Conservation (phyloP, 2,113 vertebrate species). For the Glaucomys volans region DNA sequence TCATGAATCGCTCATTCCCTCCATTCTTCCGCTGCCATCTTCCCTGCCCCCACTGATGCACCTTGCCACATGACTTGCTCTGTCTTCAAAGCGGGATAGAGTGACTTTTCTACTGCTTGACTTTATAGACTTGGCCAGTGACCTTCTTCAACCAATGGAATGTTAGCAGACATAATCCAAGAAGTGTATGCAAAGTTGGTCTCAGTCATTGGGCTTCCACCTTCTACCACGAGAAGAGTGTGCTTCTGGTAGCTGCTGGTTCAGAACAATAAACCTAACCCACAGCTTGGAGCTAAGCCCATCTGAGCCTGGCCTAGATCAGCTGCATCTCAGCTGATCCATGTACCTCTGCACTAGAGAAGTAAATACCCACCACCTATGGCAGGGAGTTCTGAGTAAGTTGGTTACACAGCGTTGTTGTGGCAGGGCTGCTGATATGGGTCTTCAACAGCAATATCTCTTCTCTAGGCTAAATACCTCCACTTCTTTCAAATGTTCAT, state of each 20-base stretch:
- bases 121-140: neutral
- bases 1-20: neutral
- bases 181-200: neutral
- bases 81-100: neutral
- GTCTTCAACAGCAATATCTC: neutral
- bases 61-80: neutral
- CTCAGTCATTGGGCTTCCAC: neutral
- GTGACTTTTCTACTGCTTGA: neutral
- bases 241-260: neutral
- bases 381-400: neutral
- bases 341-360: neutral
- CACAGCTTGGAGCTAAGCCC: neutral
- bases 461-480: neutral
- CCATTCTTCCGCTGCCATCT: neutral
- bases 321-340: neutral
- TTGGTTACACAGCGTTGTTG: neutral
- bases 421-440: neutral
- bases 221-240: slow-evolving; percentile 4
- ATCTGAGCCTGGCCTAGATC: neutral
- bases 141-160: neutral
- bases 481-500: neutral
- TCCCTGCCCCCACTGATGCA: neutral
- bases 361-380: neutral
- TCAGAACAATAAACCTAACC: neutral
- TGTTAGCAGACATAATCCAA: neutral